These are phyloP conservation scores for Mola mola DNA, from an alignment of 2,113 vertebrate genomes.

Conservation along the genomic window DNA sequence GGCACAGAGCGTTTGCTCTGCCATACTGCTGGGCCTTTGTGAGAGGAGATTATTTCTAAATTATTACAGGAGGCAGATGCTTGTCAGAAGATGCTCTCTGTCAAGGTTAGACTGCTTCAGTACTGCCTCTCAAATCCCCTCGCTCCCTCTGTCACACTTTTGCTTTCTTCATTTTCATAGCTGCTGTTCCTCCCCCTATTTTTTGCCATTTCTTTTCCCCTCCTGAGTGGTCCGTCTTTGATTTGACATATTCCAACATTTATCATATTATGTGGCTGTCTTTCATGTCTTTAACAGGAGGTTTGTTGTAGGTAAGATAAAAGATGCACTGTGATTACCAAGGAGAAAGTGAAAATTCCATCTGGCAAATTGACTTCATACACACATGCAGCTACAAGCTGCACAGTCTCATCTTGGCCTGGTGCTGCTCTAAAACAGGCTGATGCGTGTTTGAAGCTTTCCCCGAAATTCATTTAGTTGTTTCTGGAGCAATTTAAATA, in stretches of 20 bases:
- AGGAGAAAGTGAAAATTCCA: slow-evolving; percentile 55
- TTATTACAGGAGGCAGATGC: slow-evolving; percentile 84
- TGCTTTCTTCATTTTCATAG: slow-evolving; percentile 26
- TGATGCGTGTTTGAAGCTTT: slow-evolving; percentile 15
- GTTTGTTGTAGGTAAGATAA: slow-evolving; percentile 42
- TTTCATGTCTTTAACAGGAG: slow-evolving; percentile 8
- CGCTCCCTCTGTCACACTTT: slow-evolving; percentile 23
- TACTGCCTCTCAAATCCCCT: slow-evolving; percentile 18
- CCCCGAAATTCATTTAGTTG: slow-evolving; percentile 31
- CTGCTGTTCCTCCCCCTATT: slow-evolving; percentile 21
- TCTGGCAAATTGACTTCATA: slow-evolving; percentile 52
- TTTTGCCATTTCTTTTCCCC: slow-evolving; percentile 17
- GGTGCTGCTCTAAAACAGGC: slow-evolving; percentile 23
- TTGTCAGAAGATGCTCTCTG: slow-evolving; percentile 81
- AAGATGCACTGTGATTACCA: slow-evolving; percentile 15
- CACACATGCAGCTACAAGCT: slow-evolving; percentile 10
- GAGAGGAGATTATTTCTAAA: slow-evolving; percentile 83
- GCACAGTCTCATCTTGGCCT: slow-evolving; percentile 40
- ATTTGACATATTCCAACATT: slow-evolving; percentile 33
- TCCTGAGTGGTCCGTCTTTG: slow-evolving; percentile 15
- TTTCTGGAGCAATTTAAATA: slow-evolving; percentile 29
- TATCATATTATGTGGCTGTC: slow-evolving; percentile 24
- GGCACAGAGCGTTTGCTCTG: slow-evolving; percentile 72
- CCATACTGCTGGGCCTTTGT: slow-evolving; percentile 81
- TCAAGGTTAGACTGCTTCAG: slow-evolving; percentile 79